Percentiles rank a stretch among this genome's conserved stretches.
Conservation (phyloP, 2,888 invertebrate species). For the Habroteleia sp. region DNA sequence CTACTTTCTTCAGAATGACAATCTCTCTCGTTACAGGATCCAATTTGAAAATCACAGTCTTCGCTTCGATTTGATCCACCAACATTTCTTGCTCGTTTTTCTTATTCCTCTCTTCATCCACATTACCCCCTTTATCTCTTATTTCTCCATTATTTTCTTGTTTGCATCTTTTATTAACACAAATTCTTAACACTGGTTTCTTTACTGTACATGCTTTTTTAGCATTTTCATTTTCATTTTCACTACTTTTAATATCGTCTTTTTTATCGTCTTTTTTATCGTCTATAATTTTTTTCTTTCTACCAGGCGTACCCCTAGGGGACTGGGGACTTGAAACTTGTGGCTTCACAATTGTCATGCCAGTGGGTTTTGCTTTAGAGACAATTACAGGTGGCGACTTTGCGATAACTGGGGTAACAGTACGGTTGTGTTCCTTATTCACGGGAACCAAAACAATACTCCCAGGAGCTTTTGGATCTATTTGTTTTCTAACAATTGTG, state of each 20-base stretch:
- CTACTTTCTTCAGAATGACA: conserved; percentile 51
- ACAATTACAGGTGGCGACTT: conserved; percentile 4
- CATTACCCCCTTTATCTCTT: background rate
- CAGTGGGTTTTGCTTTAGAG: conserved; percentile 26
- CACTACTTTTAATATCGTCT: background rate
- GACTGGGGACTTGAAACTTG: background rate
- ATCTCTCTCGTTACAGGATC: conserved; percentile 67
- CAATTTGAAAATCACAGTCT: conserved; percentile 67
- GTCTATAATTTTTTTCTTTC: conserved; percentile 23
- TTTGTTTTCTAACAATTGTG: conserved; percentile 25
- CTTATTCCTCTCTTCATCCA: background rate
- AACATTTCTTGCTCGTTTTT: background rate
- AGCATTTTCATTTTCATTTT: background rate
- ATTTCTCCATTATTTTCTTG: conserved; percentile 22
- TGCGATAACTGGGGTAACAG: background rate
- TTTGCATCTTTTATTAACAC: conserved; percentile 66
- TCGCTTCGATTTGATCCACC: conserved; percentile 57
- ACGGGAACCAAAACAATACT: conserved; percentile 20
- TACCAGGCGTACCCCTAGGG: conserved; percentile 4
- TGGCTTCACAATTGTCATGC: conserved; percentile 16
- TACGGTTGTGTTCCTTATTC: conserved; percentile 14
- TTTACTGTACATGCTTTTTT: background rate
- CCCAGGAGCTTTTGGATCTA: conserved; percentile 29
- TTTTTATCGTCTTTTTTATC: conserved; percentile 3
- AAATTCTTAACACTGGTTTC: conserved; percentile 65